A percentile compares a stretch with the other conserved stretches of the same genome.
phyloP scores from a whole-genome alignment of 2,797 vertebrate species.

The Spheniscus humboldti region DNA sequence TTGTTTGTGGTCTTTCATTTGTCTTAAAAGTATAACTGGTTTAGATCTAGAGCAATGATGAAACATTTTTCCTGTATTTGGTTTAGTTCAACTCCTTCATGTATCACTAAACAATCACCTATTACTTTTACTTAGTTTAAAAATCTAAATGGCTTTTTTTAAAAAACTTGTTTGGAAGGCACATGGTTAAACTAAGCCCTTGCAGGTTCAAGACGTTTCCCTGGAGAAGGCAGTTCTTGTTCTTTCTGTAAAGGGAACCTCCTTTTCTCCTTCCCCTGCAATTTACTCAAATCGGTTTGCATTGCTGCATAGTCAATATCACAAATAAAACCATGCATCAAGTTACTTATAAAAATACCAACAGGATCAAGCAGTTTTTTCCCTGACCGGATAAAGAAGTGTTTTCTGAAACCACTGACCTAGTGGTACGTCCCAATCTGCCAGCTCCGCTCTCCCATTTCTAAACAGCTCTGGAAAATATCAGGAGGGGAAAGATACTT shows the following conservation, averaged over 20 bases:
- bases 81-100: not conserved
- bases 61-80: not conserved
- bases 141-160: not conserved
- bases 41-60: not conserved
- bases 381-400: not conserved
- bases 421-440: not conserved
- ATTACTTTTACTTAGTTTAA: not conserved
- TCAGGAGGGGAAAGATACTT: not conserved
- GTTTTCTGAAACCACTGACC: not conserved
- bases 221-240: not conserved
- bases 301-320: not conserved
- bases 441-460: not conserved
- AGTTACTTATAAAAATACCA: slow-evolving; percentile 27
- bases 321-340: not conserved
- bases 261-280: not conserved
- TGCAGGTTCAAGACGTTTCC: not conserved
- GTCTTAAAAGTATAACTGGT: not conserved
- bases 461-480: slow-evolving; percentile 15
- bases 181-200: not conserved
- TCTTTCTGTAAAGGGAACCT: not conserved
- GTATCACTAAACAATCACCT: not conserved
- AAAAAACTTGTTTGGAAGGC: not conserved
- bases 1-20: not conserved
- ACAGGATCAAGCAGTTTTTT: not conserved
- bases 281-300: not conserved